These are phyloP conservation scores for Rhabdornis inornatus DNA, from an alignment of 2,113 vertebrate species.

Conservation along the genomic window DNA sequence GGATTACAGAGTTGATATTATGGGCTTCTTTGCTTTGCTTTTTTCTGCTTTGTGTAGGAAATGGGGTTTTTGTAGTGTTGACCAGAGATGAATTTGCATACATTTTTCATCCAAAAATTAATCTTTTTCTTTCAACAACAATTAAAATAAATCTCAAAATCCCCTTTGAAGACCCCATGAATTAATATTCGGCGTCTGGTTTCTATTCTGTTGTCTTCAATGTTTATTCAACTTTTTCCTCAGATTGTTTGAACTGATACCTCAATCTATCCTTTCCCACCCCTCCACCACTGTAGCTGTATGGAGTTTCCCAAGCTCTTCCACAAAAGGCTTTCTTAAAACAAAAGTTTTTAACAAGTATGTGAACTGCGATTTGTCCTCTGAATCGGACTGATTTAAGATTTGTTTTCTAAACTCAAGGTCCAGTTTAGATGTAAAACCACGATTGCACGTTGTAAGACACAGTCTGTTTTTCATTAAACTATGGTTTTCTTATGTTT, in stretches of 20 bases:
- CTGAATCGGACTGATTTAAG: constrained; percentile 39
- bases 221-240: constrained; percentile 64
- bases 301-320: constrained; percentile 50
- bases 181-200: constrained; percentile 61
- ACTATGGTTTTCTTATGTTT: constrained; percentile 48
- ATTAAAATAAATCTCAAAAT: constrained; percentile 59
- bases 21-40: not conserved
- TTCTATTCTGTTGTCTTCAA: constrained; percentile 67
- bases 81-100: constrained; percentile 41
- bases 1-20: not conserved
- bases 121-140: constrained; percentile 52
- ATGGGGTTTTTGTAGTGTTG: not conserved
- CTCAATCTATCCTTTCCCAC: constrained; percentile 51
- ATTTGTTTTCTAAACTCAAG: constrained; percentile 47
- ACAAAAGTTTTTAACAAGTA: constrained; percentile 31
- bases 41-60: not conserved
- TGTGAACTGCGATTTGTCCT: constrained; percentile 50
- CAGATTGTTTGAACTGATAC: constrained; percentile 62
- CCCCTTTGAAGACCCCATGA: constrained; percentile 38
- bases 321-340: constrained; percentile 28
- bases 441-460: constrained; percentile 15
- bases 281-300: constrained; percentile 48
- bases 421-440: constrained; percentile 53
- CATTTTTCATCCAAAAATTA: constrained; percentile 47
- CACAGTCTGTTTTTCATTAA: constrained; percentile 60